Evolutionary conservation across 2,888 invertebrate species (phyloP).

Genomic region (Pocota personata): DNA sequence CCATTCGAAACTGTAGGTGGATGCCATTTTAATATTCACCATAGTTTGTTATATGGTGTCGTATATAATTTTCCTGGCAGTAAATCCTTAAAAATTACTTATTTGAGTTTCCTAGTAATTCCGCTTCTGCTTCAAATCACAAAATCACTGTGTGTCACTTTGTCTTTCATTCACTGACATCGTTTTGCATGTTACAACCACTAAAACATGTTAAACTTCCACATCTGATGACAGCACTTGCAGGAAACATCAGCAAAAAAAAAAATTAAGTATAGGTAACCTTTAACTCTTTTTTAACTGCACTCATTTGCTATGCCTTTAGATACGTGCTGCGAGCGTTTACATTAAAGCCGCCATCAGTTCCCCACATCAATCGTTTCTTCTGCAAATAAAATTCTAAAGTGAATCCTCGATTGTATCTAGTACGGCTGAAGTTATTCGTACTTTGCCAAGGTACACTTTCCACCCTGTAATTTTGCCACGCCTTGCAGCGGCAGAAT

Average conservation of each 20-base stretch:
- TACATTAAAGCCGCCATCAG: not conserved
- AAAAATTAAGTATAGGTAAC: not conserved
- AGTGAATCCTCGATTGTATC: not conserved
- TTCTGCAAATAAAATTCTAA: not conserved
- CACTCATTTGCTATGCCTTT: not conserved
- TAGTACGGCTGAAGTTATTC: not conserved
- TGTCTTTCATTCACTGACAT: no score
- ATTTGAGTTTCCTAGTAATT: no score
- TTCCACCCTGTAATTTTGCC: constrained; percentile 68
- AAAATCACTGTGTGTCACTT: no score
- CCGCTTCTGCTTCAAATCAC: no score
- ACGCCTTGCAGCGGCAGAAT: constrained; percentile 56
- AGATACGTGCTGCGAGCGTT: not conserved
- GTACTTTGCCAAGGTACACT: not conserved
- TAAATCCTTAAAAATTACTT: no score
- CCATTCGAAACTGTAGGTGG: no score
- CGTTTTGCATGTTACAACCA: no score
- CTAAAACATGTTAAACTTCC: no score
- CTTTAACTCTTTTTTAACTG: not conserved
- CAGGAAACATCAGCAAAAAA: not conserved
- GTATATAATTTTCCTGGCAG: no score
- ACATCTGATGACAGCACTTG: not conserved
- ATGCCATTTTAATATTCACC: no score
- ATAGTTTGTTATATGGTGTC: not conserved
- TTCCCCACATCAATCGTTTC: not conserved